Base-by-base conservation (phyloP, 2,888 invertebrate species). In the Sepiola atlantica region DNA sequence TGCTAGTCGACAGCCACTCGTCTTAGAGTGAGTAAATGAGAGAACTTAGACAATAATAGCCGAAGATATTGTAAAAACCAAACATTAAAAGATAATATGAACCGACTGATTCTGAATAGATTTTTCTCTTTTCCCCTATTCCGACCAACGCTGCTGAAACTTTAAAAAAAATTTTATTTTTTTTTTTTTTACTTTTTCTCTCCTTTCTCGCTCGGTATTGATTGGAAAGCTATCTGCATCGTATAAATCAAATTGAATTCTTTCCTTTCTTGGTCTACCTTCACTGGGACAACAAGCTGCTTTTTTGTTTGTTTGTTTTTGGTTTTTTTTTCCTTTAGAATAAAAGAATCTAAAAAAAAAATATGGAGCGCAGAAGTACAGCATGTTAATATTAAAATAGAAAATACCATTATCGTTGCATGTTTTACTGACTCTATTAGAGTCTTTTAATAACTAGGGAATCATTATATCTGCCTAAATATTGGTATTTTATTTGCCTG, bases 1-100 rank as follows among this genome's bases (percentile, higher is more conserved):
- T 77, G 77, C n/a, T 77, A 77, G 77, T 77, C 77, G 32, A 77
- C 77, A 77, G 77, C 77, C 77, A 77, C 77, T 77, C 77, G 14
- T 77, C 77, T 77, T 77, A 32, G 77, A 77, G 77, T 77, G 32
- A 77, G 14, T 77, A 77, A 77, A 77, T 77, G 77, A 77, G 77
- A 77, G 77, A 77, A 77, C 77, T 77, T 77, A 77, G 77, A 77
- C 77, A 77, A 77, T 77, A 77, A 77, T 77, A 77, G 77, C 77
- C n/a, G 32, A 77, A 77, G 77, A 77, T 77, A 77, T 77, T 77
- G n/a, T 77, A 77, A 77, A 77, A 77, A 77, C n/a, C 77, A 77
- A 77, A 77, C 77, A 77, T 32, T 77, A 77, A 77, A 77, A 77
- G 77, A 77, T 77, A 77, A 77, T 77, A 77, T 77, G n/a, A 77